Conservation (phyloP, 2,888 invertebrate genomes). For the Incurvaria masculella region DNA sequence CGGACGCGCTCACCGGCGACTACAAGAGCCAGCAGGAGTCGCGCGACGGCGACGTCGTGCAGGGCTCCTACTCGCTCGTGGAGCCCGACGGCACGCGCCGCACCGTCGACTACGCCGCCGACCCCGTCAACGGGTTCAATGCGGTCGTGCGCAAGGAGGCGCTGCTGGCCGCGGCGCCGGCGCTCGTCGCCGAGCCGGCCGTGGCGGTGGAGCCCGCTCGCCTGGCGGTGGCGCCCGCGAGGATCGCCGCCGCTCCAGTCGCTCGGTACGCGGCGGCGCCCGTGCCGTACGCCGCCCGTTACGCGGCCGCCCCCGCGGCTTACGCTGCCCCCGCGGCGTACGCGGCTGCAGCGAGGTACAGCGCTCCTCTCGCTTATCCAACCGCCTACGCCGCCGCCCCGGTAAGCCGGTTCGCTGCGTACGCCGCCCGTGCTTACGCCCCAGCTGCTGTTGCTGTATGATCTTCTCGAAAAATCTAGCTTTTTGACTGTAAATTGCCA, state of each 20-base stretch:
- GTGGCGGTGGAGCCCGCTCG: constrained; percentile 25
- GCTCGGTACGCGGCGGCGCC: constrained; percentile 16
- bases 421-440: constrained; percentile 7
- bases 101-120: constrained; percentile 39
- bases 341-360: constrained; percentile 23
- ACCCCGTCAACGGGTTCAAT: constrained; percentile 42
- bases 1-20: constrained; percentile 44
- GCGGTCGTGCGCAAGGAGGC: constrained; percentile 41
- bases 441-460: constrained; percentile 5
- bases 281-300: constrained; percentile 13
- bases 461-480: no score
- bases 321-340: constrained; percentile 16
- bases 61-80: constrained; percentile 41
- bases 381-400: constrained; percentile 21
- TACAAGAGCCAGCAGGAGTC: constrained; percentile 49
- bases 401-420: no score
- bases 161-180: constrained; percentile 21
- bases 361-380: constrained; percentile 18
- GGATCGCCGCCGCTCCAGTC: constrained; percentile 21
- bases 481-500: no score
- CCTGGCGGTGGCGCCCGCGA: constrained; percentile 24
- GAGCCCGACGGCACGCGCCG: constrained; percentile 45
- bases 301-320: not conserved
- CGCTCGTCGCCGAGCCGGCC: constrained; percentile 33
- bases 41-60: constrained; percentile 53